These are phyloP conservation scores for Clarias gariepinus DNA, from an alignment of 2,113 vertebrate species.

Conservation along the genomic window DNA sequence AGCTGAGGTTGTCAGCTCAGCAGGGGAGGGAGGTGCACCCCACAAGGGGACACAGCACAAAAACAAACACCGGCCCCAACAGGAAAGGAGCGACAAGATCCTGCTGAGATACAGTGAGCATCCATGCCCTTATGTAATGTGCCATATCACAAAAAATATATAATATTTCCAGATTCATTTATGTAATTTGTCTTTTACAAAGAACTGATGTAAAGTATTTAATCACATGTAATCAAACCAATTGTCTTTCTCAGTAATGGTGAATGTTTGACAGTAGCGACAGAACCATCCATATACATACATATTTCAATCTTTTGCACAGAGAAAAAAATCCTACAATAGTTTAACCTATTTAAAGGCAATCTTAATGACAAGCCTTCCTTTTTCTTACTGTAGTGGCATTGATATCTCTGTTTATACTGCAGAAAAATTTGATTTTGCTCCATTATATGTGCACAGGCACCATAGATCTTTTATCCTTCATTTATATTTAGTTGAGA, in stretches of 20 bases:
- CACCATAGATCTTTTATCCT: background rate
- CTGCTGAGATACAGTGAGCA: constrained; percentile 58
- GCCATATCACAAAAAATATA: background rate
- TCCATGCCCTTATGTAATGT: constrained; percentile 17
- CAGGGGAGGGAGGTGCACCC: constrained; percentile 67
- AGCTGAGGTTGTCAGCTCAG: constrained; percentile 69
- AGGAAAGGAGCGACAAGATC: constrained; percentile 64
- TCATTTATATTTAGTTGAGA: too few species aligned
- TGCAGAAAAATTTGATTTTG: background rate
- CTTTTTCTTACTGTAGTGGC: background rate
- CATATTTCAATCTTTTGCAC: background rate
- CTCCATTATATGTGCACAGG: background rate
- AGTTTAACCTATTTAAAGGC: background rate
- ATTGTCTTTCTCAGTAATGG: background rate
- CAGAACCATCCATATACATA: background rate
- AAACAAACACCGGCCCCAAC: constrained; percentile 71
- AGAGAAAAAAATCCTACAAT: background rate
- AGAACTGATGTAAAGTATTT: background rate
- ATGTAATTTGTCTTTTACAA: background rate
- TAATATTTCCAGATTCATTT: background rate
- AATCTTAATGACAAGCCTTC: background rate
- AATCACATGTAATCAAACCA: background rate
- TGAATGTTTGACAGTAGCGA: background rate
- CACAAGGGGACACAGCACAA: constrained; percentile 65
- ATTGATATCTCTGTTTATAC: background rate